Base-by-base conservation (phyloP, 2,113 vertebrate species). In the Alethe castanea region DNA sequence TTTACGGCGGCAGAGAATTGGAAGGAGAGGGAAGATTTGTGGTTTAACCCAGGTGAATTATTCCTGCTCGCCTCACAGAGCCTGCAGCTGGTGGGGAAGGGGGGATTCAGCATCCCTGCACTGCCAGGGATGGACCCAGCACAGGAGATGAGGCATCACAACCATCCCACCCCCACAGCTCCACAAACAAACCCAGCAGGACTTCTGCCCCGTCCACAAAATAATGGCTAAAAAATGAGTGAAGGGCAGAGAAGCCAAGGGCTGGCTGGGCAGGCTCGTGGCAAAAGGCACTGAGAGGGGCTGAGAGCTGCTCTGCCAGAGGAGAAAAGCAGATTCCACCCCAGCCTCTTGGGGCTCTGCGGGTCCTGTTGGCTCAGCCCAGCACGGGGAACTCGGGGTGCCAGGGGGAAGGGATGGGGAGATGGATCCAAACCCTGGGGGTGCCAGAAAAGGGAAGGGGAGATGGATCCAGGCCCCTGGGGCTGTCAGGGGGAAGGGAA, bases 291-390 rank as follows among this genome's bases (percentile, higher is more conserved):
- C 44, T 45, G 19, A 60, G 53, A 72, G 69, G 1, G 77, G 33
- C 89, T 23, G 48, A 24, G 73, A 44, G 60, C 54, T 28, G 78
- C 15, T 92, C 65, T 45, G 88, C 67, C 65, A 1, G 7, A 42
- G 52, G 23, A 50, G 85, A 85, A 88, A 90, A 94, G 91, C 91
- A 79, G 86, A 86, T 93, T 85, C 74, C 81, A 87, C 8, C 71
- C 81, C 7, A 1, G 72, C 38, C 47, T 20, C 0, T 22, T 13
- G 79, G 78, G 84, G 40, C 0, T 86, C 60, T 26, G 76, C 35
- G 5, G 80, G 33, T 13, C n/a, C 66, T 40, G 86, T 38, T 53
- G 36, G 86, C 88, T 76, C 42, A 18, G 81, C 38, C 38, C 4
- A 4, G 73, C 22, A 20, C 1, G 7, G 76, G 65, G 29, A 62